Evolutionary conservation across 2,888 invertebrate genomes (phyloP).

Genomic region (Zygogramma bicolorata): DNA sequence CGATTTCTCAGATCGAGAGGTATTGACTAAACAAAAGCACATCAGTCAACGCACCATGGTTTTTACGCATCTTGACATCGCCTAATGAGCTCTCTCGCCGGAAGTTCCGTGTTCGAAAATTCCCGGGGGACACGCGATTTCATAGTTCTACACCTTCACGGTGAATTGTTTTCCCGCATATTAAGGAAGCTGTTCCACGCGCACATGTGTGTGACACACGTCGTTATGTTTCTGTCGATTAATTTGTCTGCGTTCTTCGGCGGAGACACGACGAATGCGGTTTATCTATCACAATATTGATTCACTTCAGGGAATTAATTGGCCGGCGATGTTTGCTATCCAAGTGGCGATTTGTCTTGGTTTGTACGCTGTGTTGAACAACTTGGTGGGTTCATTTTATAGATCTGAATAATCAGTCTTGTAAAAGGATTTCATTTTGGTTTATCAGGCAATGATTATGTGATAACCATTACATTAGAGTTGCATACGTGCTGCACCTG

Average conservation of each 20-base stretch:
- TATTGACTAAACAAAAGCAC: too few relatives aligned
- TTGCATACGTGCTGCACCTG: too few relatives aligned
- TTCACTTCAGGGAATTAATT: neutral
- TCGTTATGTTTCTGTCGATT: neutral
- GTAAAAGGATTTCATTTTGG: too few relatives aligned
- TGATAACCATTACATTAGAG: too few relatives aligned
- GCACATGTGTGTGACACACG: slow-evolving; percentile 15
- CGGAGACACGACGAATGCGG: neutral
- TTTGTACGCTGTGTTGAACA: too few relatives aligned
- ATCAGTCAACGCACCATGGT: too few relatives aligned
- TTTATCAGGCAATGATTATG: too few relatives aligned
- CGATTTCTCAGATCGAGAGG: too few relatives aligned
- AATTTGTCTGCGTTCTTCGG: slow-evolving; percentile 14
- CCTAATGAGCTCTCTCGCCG: slow-evolving; percentile 36
- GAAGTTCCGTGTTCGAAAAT: slow-evolving; percentile 36
- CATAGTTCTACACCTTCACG: slow-evolving; percentile 28
- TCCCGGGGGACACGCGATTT: slow-evolving; percentile 35
- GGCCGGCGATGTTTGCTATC: neutral
- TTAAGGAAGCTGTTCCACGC: neutral
- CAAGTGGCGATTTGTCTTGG: neutral
- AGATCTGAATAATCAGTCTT: too few relatives aligned
- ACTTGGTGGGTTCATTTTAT: too few relatives aligned
- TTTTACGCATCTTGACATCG: too few relatives aligned
- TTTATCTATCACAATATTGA: neutral
- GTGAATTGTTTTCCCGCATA: slow-evolving; percentile 25